Evolutionary conservation across 2,113 vertebrate species (phyloP), one percentile per base, ranked within the genome.

Genomic region (Alaudala cheleensis): DNA sequence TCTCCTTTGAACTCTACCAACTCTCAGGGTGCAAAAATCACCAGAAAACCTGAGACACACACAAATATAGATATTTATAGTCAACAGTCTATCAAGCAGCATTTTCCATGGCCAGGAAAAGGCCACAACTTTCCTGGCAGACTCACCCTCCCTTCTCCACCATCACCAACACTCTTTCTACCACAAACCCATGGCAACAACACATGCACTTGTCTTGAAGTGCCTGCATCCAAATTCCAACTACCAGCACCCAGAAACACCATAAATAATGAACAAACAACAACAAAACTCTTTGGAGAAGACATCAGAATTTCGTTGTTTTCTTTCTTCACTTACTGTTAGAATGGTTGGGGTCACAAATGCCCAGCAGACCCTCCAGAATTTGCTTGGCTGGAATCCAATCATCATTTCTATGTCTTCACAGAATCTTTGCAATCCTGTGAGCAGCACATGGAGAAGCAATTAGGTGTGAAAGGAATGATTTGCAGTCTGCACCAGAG

Each of bases 401-500:
- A 99, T 99, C 99, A 99, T 99, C 99, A 99, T 99, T 97, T 99
- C 99, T 53, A 99, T 99, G 70, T 99, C 99, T 98, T 99, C 99
- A 90, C 99, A 99, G 96, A 99, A 99, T 84, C 99, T 98, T 95
- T 99, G 98, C 97, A 99, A 97, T 47, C 99, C 99, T 99, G 97
- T 39, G 49, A 86, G 93, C 0, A 92, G 95, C 20, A 93, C 92
- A 92, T 2, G 21, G 7, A 54, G 78, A 93, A 33, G 42, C 25
- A 21, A 24, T 95, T 79, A 93, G 83, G 51, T 34, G 39, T 45
- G 80, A 73, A 85, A 53, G 80, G 62, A 93, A 62, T 6, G 21
- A 29, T 40, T 50, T 77, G 51, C 60, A 60, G 16, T 24, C 76
- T 53, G 50, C 61, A 72, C 8, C 37, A 20, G 3, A 29, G 65